Percentiles rank a stretch among this genome's conserved stretches.
Evolutionary conservation across 2,888 invertebrate species (phyloP).

Genomic region (Dioctria linearis): DNA sequence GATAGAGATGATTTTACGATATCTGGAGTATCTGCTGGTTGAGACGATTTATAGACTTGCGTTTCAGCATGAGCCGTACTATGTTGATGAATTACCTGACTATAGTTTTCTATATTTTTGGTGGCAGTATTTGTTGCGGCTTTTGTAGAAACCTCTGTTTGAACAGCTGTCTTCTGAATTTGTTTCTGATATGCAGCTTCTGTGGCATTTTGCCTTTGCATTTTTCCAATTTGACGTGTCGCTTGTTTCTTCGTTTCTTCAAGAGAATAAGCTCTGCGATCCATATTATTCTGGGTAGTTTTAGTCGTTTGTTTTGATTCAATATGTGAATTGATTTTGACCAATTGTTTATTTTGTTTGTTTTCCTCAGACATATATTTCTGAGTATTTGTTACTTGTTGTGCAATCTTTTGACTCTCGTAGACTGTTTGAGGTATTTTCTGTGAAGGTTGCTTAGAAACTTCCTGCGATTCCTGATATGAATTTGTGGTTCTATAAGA

Average conservation of each 20-base stretch:
- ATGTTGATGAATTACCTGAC: slow-evolving; percentile 54
- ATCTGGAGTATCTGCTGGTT: slow-evolving; percentile 68
- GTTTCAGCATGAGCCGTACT: slow-evolving; percentile 39
- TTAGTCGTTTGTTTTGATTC: neutral
- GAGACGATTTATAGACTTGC: slow-evolving; percentile 66
- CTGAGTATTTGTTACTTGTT: neutral
- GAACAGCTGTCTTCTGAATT: slow-evolving; percentile 14
- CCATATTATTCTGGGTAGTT: neutral
- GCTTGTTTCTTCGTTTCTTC: neutral
- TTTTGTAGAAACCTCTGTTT: slow-evolving; percentile 9
- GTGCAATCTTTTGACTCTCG: neutral
- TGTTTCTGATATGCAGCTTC: slow-evolving; percentile 15
- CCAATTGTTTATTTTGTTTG: neutral
- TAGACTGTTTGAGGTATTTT: neutral
- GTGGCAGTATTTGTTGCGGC: slow-evolving; percentile 23
- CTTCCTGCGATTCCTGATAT: too few species aligned
- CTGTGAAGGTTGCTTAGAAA: neutral
- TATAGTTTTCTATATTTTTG: neutral
- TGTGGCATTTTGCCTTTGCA: slow-evolving; percentile 4
- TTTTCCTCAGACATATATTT: neutral
- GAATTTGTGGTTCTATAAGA: too few species aligned
- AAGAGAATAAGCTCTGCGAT: neutral
- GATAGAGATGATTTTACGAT: slow-evolving; percentile 69
- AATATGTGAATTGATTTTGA: neutral
- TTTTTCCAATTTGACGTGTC: slow-evolving; percentile 1